Evolutionary conservation across 2,113 vertebrate genomes (phyloP).

Genomic region (Camelus bactrianus): DNA sequence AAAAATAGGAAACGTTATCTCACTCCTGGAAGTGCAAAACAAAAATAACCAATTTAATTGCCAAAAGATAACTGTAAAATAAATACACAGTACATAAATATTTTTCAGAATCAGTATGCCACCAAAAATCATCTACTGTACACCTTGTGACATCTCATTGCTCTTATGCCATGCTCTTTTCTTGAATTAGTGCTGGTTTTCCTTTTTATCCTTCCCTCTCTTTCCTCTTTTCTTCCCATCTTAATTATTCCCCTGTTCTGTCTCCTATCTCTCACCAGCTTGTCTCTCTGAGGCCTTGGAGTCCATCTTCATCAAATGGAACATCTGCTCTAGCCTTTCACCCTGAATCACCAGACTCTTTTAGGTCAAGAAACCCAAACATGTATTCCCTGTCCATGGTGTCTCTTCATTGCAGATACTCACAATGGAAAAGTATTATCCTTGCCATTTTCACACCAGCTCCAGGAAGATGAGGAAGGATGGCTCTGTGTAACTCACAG

Average conservation of each 20-base stretch:
- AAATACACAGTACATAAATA: neutral
- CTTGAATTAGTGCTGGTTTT: neutral
- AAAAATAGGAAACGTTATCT: neutral
- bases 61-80: slow-evolving; percentile 16
- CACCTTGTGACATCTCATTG: neutral
- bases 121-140: neutral
- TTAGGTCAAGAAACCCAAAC: neutral
- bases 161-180: neutral
- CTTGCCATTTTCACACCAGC: neutral
- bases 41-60: slow-evolving; percentile 19
- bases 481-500: neutral
- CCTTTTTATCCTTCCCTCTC: neutral
- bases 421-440: neutral
- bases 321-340: neutral
- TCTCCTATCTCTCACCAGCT: neutral
- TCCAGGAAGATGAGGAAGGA: neutral
- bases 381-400: neutral
- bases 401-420: neutral
- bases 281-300: neutral
- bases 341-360: neutral
- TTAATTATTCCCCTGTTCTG: neutral
- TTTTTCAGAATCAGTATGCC: neutral
- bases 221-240: neutral
- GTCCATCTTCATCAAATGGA: neutral
- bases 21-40: slow-evolving; percentile 13